Conservation (phyloP, 37 sponge, comb jelly and placozoan genomes). For the Ephydatia muelleri region DNA sequence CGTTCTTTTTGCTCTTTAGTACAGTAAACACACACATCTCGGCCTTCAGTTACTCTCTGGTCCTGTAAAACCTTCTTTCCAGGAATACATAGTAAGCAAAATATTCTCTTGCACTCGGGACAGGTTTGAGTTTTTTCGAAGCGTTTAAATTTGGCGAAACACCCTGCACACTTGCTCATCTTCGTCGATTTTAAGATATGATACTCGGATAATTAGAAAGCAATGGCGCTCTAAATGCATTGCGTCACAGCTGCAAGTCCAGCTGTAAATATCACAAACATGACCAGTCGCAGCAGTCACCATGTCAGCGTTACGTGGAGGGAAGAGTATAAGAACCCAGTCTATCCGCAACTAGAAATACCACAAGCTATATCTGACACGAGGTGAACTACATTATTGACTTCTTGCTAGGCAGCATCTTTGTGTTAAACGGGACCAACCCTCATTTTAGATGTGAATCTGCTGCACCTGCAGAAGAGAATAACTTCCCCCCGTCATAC, state of each 20-base stretch:
- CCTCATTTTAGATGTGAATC: neutral
- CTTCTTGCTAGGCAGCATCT: neutral
- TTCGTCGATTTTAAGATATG: neutral
- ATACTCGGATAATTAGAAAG: neutral
- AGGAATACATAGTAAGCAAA: slow-evolving; percentile 66
- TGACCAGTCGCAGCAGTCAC: neutral
- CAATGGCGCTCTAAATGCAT: neutral
- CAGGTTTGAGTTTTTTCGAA: slow-evolving; percentile 57
- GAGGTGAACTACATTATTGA: neutral
- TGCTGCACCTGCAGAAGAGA: neutral
- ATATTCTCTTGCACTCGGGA: slow-evolving; percentile 59
- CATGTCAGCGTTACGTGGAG: neutral
- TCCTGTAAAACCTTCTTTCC: slow-evolving; percentile 28
- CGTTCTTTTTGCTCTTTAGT: slow-evolving; percentile 15
- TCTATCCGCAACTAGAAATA: neutral
- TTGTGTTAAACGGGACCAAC: no score
- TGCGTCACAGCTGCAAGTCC: neutral
- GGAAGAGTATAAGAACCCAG: slow-evolving; percentile 3
- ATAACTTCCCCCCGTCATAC: neutral
- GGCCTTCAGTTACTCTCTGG: neutral
- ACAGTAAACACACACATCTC: slow-evolving; percentile 62
- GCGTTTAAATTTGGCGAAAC: slow-evolving; percentile 68
- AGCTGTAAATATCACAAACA: neutral
- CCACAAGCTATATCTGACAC: neutral
- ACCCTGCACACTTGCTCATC: slow-evolving; percentile 54